Conservation (phyloP, 2,888 invertebrate genomes). For the Aspidiotus destructor region DNA sequence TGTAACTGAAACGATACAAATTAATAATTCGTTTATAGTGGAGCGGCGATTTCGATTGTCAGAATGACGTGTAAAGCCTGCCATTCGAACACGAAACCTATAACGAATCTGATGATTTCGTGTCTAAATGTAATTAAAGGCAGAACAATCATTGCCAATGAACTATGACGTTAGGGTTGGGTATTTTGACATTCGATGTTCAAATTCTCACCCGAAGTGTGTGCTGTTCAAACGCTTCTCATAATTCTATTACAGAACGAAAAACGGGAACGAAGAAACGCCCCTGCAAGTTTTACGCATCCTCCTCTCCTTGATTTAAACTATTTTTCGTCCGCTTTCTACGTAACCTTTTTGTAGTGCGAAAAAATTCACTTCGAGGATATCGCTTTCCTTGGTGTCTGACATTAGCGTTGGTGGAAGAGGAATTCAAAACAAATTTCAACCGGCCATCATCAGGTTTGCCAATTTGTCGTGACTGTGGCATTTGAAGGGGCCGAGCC, state of each 20-base stretch:
- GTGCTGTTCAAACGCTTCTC: not conserved
- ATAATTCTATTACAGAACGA: conserved; percentile 11
- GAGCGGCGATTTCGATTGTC: too few species aligned
- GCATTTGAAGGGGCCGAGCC: not conserved
- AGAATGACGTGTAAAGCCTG: too few species aligned
- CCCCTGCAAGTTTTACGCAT: not conserved
- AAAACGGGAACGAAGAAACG: conserved; percentile 13
- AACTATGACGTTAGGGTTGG: conserved; percentile 25
- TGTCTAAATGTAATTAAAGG: conserved; percentile 28
- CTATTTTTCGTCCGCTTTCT: too few species aligned
- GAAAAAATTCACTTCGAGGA: too few species aligned
- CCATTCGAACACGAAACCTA: not conserved
- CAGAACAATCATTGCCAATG: conserved; percentile 30
- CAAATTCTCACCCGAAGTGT: too few species aligned
- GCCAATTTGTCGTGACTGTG: conserved; percentile 10
- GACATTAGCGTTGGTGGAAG: too few species aligned
- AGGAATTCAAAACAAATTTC: too few species aligned
- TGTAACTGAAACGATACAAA: too few species aligned
- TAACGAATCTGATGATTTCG: conserved; percentile 26
- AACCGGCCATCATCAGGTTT: too few species aligned
- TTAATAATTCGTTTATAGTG: too few species aligned
- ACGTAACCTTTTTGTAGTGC: too few species aligned
- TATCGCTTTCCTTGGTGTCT: too few species aligned
- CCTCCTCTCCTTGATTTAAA: not conserved
- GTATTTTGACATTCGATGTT: conserved; percentile 15